Base-by-base conservation (phyloP, 2,113 vertebrate species). In the Geococcyx californianus region DNA sequence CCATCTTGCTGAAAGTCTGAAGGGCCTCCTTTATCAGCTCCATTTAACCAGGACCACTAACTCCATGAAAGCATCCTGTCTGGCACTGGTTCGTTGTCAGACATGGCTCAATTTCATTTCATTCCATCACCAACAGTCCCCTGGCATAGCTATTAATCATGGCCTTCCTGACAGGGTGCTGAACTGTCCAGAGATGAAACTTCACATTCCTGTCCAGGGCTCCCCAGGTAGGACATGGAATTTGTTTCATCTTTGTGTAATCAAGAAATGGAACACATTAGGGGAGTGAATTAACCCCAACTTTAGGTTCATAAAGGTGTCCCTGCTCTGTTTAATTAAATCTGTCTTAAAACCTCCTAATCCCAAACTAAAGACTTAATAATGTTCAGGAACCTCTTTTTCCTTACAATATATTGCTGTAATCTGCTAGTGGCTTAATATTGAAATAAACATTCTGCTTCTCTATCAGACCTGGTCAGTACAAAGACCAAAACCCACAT, bases 261-360 rank as follows among this genome's bases (percentile, higher is more conserved):
- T 94, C 74, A 96, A 95, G 77, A 92, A 79, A 63, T 60, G 47
- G 69, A 92, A 42, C 49, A 81, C 69, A 33, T 86, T 56, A 51
- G 87, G 81, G 74, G 54, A 81, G 19, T 19, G 89, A 40, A 90
- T 95, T 89, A 97, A 95, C 90, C 62, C 44, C 92, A 95, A 96
- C 89, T 96, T 95, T 55, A 60, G 55, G 58, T 97, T 98, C 95
- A 89, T 94, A 94, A 96, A 84, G 58, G 66, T 95, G 62, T 95
- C 80, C 89, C 68, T 70, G 85, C 59, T 95, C 86, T 85, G 29
- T 96, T 98, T 98, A 98, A 98, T 98, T 98, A 98, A 98, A 98
- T 97, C 80, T 97, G 96, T 89, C 97, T 98, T 97, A 98, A 97
- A 87, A 85, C 31, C 34, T 94, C 79, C 56, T 98, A 98, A 97